Evolutionary conservation across 2,888 invertebrate genomes (phyloP).

Genomic region (Meteorus colon): DNA sequence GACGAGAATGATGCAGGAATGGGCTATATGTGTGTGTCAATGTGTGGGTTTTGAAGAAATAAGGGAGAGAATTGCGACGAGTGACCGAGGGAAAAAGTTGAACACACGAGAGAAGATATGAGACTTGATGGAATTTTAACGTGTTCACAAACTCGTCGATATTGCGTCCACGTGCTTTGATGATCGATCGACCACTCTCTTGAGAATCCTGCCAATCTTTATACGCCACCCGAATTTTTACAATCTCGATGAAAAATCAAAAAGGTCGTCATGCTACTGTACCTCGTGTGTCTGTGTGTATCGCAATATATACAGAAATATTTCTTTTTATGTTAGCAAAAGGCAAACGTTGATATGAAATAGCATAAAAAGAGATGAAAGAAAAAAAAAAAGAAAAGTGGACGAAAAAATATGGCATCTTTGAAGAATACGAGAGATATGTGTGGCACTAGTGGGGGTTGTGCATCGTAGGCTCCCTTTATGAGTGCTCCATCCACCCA

Average conservation of each 20-base stretch:
- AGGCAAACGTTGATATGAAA: constrained; percentile 6
- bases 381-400: not conserved
- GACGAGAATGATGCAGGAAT: not conserved
- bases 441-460: constrained; percentile 4
- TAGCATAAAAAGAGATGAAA: not conserved
- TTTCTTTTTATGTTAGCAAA: constrained; percentile 19
- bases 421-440: constrained; percentile 16
- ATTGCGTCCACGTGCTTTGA: constrained; percentile 53
- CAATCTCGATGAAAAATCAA: constrained; percentile 44
- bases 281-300: not conserved
- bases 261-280: constrained; percentile 29
- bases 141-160: constrained; percentile 47
- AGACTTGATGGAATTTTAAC: constrained; percentile 48
- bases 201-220: constrained; percentile 51
- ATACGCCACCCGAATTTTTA: constrained; percentile 47
- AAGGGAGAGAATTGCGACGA: constrained; percentile 12
- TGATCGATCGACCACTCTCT: constrained; percentile 52
- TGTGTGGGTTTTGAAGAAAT: too few species aligned
- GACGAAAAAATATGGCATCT: constrained; percentile 12
- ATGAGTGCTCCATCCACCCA: not conserved
- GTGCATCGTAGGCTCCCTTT: constrained; percentile 21
- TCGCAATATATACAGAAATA: not conserved
- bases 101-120: constrained; percentile 40
- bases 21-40: constrained; percentile 8
- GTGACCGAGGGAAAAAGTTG: constrained; percentile 42